Evolutionary conservation across 2,797 vertebrate species (phyloP), one percentile per base, ranked within the genome.

Genomic region (Ctenochaetus hawaiiensis): DNA sequence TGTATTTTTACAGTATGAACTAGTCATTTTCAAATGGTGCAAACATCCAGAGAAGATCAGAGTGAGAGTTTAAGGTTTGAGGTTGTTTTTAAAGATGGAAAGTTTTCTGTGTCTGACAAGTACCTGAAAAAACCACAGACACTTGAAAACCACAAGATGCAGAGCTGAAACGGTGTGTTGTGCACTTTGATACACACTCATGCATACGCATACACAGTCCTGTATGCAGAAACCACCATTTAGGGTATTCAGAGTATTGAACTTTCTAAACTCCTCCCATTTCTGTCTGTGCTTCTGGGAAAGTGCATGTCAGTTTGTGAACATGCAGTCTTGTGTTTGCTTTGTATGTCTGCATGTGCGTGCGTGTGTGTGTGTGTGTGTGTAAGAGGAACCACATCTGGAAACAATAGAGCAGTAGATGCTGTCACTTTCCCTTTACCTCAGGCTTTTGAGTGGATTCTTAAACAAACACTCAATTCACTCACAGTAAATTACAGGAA

Each of bases 381-480:
- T 52, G 72, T 82, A 52, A 53, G 72, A 44, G 17, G 60, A 81
- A 72, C 75, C 73, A 92, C 93, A 94, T 94, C 93, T 94, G 93
- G 93, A 93, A 94, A 90, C 89, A 90, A 93, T 94, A 87, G 84
- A 82, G 84, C 47, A 18, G 88, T 83, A 73, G 87, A 93, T 91
- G 90, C 92, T 94, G 93, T 94, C 93, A 93, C 92, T 91, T 93
- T 94, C 84, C 74, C 84, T 91, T 87, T 90, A 88, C 87, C 87
- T 93, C 91, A 82, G 89, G 87, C 85, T 72, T 91, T 87, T 84
- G 84, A 93, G 78, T 75, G 71, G 83, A 78, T 83, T 89, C 90
- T 94, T 92, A 94, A 93, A 93, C 90, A 93, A 94, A 94, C 93
- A 94, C 81, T 93, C 88, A 93, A 88, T 92, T 92, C 91, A 89